Percentiles rank a stretch among this genome's conserved stretches.
phyloP scores from a whole-genome alignment of 64 coral and sea anemone species.

The Pocillopora damicornis region DNA sequence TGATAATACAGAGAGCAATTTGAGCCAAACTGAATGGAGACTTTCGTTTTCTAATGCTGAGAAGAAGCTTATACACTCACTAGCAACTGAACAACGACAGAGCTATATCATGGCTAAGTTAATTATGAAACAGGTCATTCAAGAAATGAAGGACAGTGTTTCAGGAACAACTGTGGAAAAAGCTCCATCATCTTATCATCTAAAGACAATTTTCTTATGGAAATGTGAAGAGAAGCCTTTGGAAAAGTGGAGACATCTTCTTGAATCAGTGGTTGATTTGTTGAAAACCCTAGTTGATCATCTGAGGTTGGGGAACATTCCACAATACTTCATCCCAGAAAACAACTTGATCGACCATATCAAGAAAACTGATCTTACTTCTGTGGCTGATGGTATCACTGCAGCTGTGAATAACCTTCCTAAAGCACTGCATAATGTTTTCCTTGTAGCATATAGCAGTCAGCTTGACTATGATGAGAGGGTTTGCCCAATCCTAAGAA shows the following conservation, averaged over 20 bases:
- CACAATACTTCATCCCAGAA: slow-evolving; percentile 49
- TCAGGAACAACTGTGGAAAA: not conserved
- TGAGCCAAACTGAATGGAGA: slow-evolving; percentile 27
- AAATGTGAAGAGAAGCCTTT: slow-evolving; percentile 46
- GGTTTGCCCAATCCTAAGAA: slow-evolving; percentile 19
- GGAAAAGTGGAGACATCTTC: slow-evolving; percentile 29
- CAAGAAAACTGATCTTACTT: not conserved
- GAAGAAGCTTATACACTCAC: slow-evolving; percentile 34
- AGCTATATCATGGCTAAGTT: slow-evolving; percentile 49
- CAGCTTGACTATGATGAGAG: slow-evolving; percentile 25
- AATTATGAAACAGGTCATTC: slow-evolving; percentile 49
- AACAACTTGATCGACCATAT: slow-evolving; percentile 33
- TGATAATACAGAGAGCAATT: not conserved
- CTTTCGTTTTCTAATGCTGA: slow-evolving; percentile 44
- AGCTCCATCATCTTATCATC: slow-evolving; percentile 42
- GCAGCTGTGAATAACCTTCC: slow-evolving; percentile 10
- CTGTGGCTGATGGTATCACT: slow-evolving; percentile 32
- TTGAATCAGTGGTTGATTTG: slow-evolving; percentile 40
- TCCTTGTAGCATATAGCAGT: slow-evolving; percentile 24
- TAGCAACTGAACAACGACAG: slow-evolving; percentile 29
- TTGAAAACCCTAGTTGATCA: slow-evolving; percentile 25
- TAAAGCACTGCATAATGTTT: slow-evolving; percentile 24
- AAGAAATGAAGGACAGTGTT: slow-evolving; percentile 14
- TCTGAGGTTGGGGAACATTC: slow-evolving; percentile 20
- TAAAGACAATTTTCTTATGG: slow-evolving; percentile 50